phyloP scores from a whole-genome alignment of 2,797 vertebrate genomes.

The Brachyrhaphis roseni region DNA sequence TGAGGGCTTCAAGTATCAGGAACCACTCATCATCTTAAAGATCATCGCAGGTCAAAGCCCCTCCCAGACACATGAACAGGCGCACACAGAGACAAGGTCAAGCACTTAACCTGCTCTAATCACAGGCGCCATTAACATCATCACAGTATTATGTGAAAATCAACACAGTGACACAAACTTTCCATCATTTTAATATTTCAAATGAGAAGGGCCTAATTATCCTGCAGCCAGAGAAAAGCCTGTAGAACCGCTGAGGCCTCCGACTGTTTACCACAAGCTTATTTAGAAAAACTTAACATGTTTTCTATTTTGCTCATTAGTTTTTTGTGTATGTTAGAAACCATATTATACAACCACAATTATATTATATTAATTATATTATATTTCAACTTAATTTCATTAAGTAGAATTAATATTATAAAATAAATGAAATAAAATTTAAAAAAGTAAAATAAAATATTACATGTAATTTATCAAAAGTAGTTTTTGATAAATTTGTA shows the following conservation, averaged over 20 bases:
- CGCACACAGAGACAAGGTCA: slow-evolving; percentile 52
- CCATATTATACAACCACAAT: too few species aligned
- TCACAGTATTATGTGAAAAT: slow-evolving; percentile 58
- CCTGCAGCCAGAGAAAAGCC: not conserved
- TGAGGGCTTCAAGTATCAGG: slow-evolving; percentile 20
- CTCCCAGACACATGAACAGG: slow-evolving; percentile 21
- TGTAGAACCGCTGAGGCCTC: not conserved
- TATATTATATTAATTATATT: not conserved
- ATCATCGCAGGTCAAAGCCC: slow-evolving; percentile 27
- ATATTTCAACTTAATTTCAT: not conserved
- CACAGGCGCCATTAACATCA: slow-evolving; percentile 65
- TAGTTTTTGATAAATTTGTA: too few species aligned
- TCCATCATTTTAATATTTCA: slow-evolving; percentile 50
- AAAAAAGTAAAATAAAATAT: too few species aligned
- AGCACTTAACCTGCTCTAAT: slow-evolving; percentile 71
- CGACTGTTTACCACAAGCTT: not conserved
- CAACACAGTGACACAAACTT: slow-evolving; percentile 54
- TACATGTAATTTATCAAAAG: not conserved
- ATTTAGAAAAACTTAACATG: not conserved
- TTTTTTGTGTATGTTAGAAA: not conserved
- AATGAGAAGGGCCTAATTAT: slow-evolving; percentile 10
- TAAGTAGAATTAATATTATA: not conserved
- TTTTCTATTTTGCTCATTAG: not conserved
- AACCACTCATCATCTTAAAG: slow-evolving; percentile 50
- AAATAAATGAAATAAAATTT: not conserved